Evolutionary conservation across 2,888 invertebrate genomes (phyloP), one percentile per base, ranked within the genome.

Genomic region (Nebria brevicollis): DNA sequence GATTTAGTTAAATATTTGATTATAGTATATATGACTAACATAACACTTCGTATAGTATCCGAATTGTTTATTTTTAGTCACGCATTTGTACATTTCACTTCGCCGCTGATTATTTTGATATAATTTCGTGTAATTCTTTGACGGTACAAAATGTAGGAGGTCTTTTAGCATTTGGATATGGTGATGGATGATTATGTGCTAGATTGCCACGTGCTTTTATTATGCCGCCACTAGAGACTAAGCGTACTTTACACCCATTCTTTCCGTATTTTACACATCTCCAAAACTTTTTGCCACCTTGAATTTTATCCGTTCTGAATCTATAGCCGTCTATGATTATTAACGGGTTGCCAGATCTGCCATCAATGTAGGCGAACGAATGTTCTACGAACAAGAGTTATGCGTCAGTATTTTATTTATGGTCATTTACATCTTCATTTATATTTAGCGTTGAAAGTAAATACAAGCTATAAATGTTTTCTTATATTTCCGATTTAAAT

Each of bases 201-300:
- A 54, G 54, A 54, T 54, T 3, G 1, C 11, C 54, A 3, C 54
- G 54, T 54, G 54, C 7, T 54, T 13, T 54, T 8, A 54, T 54
- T 11, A 7, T 1, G 8, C 54, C 54, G 1, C 54, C 54, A 54
- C 11, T 76, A 11, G 86, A 86, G 2, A 85, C 84, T n/a, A 86
- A 82, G 77, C 86, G 84, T 4, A 85, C 85, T 83, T 84, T 85
- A 81, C 87, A 87, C 81, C 83, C 84, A 2, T 82, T 84, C 81
- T 84, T 86, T 42, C 82, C 84, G 72, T 86, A 86, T 13, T 83
- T 83, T 2, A 84, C 82, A 72, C 87, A 87, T 74, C 85, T 84
- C 86, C 87, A 87, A 76, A 86, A 86, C 0, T 85, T 86, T 64
- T 85, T 84, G 70, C 84, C 84, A 26, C 78, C 72, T 77, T 83